Conservation (phyloP, 2,797 vertebrate genomes). For the Myiotriccus ornatus region DNA sequence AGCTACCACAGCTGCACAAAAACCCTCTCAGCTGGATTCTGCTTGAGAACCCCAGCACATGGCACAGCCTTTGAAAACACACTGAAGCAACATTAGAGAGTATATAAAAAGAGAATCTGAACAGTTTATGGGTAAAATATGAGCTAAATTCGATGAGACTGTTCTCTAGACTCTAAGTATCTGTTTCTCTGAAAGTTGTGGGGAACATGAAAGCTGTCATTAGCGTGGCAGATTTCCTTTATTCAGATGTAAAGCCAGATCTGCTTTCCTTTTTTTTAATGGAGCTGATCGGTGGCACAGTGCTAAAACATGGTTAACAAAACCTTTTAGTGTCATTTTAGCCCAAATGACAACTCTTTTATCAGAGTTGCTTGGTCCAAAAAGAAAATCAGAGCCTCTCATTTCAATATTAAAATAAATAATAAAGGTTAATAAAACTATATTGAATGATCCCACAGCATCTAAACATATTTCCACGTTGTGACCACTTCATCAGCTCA, state of each 20-base stretch:
- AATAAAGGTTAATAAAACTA: neutral
- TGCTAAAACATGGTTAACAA: neutral
- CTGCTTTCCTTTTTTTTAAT: neutral
- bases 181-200: neutral
- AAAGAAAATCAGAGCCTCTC: neutral
- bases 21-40: neutral
- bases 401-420: neutral
- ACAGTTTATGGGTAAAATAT: neutral
- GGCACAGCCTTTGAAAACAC: neutral
- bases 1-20: neutral
- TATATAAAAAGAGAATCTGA: conserved; percentile 27
- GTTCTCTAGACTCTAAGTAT: neutral
- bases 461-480: neutral
- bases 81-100: neutral
- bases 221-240: neutral
- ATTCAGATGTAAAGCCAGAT: neutral
- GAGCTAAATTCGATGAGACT: conserved; percentile 31
- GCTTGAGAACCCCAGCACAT: neutral
- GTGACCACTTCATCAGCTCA: neutral
- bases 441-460: neutral
- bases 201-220: neutral
- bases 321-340: neutral
- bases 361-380: neutral
- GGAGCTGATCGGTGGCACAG: neutral
- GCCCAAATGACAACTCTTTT: neutral